Evolutionary conservation across 2,113 vertebrate genomes (phyloP).

Genomic region (Connochaetes taurinus): DNA sequence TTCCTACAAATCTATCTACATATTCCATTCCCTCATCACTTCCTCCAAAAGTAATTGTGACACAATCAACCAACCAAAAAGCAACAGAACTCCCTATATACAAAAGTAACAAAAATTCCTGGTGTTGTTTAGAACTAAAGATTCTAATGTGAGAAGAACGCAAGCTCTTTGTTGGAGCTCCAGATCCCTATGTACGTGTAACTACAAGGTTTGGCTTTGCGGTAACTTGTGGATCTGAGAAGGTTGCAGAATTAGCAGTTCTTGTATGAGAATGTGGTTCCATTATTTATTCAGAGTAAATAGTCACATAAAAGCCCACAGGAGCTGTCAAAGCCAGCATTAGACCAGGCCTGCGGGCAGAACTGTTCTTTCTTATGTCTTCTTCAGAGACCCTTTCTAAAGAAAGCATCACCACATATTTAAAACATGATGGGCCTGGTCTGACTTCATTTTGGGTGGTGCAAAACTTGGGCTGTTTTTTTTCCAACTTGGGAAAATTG

Average conservation of each 20-base stretch:
- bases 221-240: not conserved
- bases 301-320: conserved; percentile 25
- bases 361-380: conserved; percentile 37
- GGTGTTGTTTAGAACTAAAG: not conserved
- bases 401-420: conserved; percentile 66
- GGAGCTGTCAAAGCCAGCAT: not conserved
- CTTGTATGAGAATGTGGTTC: not conserved
- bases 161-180: not conserved
- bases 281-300: conserved; percentile 62
- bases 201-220: not conserved
- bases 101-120: not conserved
- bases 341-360: not conserved
- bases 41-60: not conserved
- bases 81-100: not conserved
- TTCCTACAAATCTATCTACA: not conserved
- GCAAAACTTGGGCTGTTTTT: conserved; percentile 38
- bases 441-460: conserved; percentile 55
- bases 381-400: conserved; percentile 53
- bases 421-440: conserved; percentile 47
- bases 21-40: not conserved
- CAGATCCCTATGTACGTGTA: not conserved
- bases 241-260: not conserved
- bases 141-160: not conserved
- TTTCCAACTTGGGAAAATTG: conserved; percentile 47
- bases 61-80: not conserved